Evolutionary conservation across 2,888 invertebrate genomes (phyloP), one percentile per base, ranked within the genome.

Genomic region (Morpho helenor): DNA sequence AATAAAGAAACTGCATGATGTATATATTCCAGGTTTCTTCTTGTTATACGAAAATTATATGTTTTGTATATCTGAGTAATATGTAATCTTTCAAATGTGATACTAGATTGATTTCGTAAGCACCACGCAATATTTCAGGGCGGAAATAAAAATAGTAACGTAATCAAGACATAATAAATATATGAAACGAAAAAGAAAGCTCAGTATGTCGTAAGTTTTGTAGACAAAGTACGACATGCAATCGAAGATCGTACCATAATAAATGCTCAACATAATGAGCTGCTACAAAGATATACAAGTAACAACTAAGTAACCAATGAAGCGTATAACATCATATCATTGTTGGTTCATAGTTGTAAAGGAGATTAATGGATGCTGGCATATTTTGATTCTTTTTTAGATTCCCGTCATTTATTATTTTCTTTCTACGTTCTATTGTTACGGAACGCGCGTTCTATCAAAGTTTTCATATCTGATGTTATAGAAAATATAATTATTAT

Each of bases 281-380:
- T 68, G 61, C 68, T 70, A 69, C 63, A 65, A 66, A 67, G 63
- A 68, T 66, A 63, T 66, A 68, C 65, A 55, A 22, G 43, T 47
- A 40, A n/a, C 39, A n/a, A 46, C 49, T 49, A 55, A 22, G 43
- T 47, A 40, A n/a, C 39, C n/a, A 46, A 52, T 49, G 9, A 40
- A 46, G 55, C 9, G 10, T 53, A 49, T 42, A 56, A 39, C 56
- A 52, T 46, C 55, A 49, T 56, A 22, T 43, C 44, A 50, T 56
- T 61, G 53, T 55, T 57, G 52, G 10, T 52, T 50, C 47, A 56
- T 53, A 16, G 16, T 16, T 16, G 16, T 16, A 22, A 52, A 31
- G 39, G 44, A 31, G 8, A 52, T 45, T 52, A 10, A 52, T 52
- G 44, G 39, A 31, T n/a, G 8, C n/a, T 2, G 49, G 3, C 41